Evolutionary conservation across 2,888 invertebrate species (phyloP).

Genomic region (Drosophila macrospina): DNA sequence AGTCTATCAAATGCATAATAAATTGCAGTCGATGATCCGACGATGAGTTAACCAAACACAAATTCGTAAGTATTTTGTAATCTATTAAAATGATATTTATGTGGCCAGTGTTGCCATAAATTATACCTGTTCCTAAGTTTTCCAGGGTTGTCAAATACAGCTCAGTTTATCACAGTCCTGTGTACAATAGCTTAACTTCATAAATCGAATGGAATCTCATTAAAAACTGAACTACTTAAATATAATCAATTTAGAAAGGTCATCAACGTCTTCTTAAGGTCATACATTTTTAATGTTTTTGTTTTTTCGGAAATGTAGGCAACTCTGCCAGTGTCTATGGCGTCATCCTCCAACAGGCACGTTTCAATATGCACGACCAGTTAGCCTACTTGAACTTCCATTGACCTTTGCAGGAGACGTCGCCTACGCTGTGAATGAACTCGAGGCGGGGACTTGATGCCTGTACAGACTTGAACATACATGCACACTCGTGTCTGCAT

Average conservation of each 20-base stretch:
- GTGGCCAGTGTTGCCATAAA: slow-evolving; percentile 19
- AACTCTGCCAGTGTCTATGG: slow-evolving; percentile 23
- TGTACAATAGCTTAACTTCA: too few relatives aligned
- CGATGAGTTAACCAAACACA: slow-evolving; percentile 44
- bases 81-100: slow-evolving; percentile 42
- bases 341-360: slow-evolving; percentile 6
- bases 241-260: too few relatives aligned
- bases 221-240: too few relatives aligned
- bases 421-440: slow-evolving; percentile 48
- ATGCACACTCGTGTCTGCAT: slow-evolving; percentile 3
- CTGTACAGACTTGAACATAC: slow-evolving; percentile 1
- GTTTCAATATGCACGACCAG: slow-evolving; percentile 37
- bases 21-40: slow-evolving; percentile 26
- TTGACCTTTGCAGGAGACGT: slow-evolving; percentile 53
- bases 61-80: slow-evolving; percentile 31
- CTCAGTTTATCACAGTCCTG: neutral
- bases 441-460: slow-evolving; percentile 5
- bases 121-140: neutral
- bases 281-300: too few relatives aligned
- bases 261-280: too few relatives aligned
- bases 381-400: slow-evolving; percentile 32
- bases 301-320: neutral
- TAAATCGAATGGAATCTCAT: too few relatives aligned
- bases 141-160: slow-evolving; percentile 2
- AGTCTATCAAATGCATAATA: slow-evolving; percentile 36